Percentiles rank a stretch among this genome's conserved stretches.
phyloP scores from a whole-genome alignment of 2,797 vertebrate genomes.

The Lutjanus argentimaculatus region DNA sequence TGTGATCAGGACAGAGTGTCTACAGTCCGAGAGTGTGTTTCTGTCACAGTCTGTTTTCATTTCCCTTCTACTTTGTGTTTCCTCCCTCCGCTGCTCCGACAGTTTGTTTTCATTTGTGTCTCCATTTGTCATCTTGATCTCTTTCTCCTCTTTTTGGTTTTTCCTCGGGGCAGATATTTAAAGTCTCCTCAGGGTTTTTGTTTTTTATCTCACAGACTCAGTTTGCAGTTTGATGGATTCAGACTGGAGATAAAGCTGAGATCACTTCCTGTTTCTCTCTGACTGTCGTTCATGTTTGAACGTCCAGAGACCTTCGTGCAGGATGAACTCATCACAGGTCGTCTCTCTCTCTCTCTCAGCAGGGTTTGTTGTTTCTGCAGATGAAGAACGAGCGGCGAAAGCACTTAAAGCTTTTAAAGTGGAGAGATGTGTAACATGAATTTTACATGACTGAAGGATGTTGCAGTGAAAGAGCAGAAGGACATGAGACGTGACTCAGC shows the following conservation, averaged over 20 bases:
- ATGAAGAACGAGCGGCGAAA: not conserved
- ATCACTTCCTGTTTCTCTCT: not conserved
- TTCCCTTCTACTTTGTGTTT: not conserved
- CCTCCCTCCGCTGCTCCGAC: not conserved
- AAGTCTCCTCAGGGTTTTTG: slow-evolving; percentile 2
- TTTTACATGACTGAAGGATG: slow-evolving; percentile 48
- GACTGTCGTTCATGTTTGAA: not conserved
- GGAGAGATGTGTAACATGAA: slow-evolving; percentile 40
- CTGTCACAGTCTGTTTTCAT: not conserved
- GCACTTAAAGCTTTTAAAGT: slow-evolving; percentile 32
- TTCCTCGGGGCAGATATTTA: slow-evolving; percentile 17
- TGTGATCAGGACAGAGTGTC: not conserved
- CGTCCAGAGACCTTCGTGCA: not conserved
- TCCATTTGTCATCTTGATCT: slow-evolving; percentile 15
- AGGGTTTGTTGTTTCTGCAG: slow-evolving; percentile 2
- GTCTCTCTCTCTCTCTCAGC: not conserved
- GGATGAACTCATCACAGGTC: not conserved
- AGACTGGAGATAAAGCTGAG: not conserved
- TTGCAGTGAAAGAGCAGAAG: not conserved
- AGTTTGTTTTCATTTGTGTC: slow-evolving; percentile 3
- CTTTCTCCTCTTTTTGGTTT: not conserved
- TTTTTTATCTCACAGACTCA: slow-evolving; percentile 16
- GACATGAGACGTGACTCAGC: not conserved
- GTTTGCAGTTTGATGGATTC: not conserved
- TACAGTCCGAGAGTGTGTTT: not conserved